Evolutionary conservation across 2,797 vertebrate species (phyloP).

Genomic region (Etheostoma perlongum): DNA sequence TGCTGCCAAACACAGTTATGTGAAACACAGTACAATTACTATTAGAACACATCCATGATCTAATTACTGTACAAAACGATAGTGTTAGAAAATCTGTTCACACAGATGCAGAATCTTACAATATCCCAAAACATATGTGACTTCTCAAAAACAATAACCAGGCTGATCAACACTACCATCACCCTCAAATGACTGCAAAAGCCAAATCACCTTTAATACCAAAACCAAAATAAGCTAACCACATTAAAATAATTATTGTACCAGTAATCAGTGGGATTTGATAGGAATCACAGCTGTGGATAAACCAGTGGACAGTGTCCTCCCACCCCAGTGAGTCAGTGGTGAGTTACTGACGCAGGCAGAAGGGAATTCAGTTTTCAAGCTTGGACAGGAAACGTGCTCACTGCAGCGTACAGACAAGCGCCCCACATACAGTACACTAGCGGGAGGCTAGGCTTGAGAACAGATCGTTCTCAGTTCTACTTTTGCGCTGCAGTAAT

Average conservation of each 20-base stretch:
- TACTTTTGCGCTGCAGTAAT: slow-evolving; percentile 46
- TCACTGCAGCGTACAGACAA: slow-evolving; percentile 42
- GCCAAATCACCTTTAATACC: neutral
- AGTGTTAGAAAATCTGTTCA: neutral
- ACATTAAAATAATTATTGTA: neutral
- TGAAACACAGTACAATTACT: neutral
- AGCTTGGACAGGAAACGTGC: slow-evolving; percentile 71
- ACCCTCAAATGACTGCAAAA: slow-evolving; percentile 1
- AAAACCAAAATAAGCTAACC: neutral
- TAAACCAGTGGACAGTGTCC: slow-evolving; percentile 9
- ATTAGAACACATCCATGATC: slow-evolving; percentile 1
- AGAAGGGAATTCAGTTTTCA: slow-evolving; percentile 65
- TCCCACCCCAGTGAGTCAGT: slow-evolving; percentile 61
- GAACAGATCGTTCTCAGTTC: slow-evolving; percentile 26
- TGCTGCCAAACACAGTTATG: no score
- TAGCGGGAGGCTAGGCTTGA: slow-evolving; percentile 42
- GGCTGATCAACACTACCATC: neutral
- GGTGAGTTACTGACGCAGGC: slow-evolving; percentile 54
- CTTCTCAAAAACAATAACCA: neutral
- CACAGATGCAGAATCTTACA: neutral
- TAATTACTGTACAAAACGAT: neutral
- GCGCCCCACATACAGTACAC: slow-evolving; percentile 14
- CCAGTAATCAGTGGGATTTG: neutral
- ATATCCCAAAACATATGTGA: neutral
- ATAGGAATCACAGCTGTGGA: slow-evolving; percentile 3